Percentiles rank a stretch among this genome's conserved stretches.
Conservation (phyloP, 1,140 invertebrate genomes). For the Meloidogyne floridensis region DNA sequence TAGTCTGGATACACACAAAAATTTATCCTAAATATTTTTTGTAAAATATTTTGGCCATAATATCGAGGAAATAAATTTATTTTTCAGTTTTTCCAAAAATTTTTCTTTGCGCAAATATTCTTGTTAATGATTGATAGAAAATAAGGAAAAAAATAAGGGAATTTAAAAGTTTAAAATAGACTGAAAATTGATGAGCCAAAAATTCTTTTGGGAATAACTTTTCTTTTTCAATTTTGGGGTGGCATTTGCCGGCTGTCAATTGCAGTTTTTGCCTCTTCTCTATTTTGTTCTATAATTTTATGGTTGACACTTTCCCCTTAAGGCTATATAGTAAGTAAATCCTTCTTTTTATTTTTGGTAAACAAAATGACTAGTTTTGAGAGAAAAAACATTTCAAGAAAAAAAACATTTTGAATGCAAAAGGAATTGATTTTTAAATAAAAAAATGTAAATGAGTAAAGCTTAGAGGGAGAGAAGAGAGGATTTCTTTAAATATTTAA, state of each 20-base stretch:
- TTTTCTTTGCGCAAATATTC: too few relatives aligned
- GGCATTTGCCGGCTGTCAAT: neutral
- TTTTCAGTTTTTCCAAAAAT: too few relatives aligned
- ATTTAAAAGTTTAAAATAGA: neutral
- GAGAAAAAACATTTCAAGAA: neutral
- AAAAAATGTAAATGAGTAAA: neutral
- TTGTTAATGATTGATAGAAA: too few relatives aligned
- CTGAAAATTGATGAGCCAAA: constrained; percentile 4
- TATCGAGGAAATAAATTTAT: too few relatives aligned
- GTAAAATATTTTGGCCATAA: too few relatives aligned
- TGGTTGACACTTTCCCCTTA: constrained; percentile 1
- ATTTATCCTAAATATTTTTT: too few relatives aligned
- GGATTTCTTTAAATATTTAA: too few relatives aligned
- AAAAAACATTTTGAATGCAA: neutral
- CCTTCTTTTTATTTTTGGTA: neutral
- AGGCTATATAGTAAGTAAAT: neutral
- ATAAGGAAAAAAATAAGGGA: too few relatives aligned
- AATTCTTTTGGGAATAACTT: neutral
- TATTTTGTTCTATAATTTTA: neutral
- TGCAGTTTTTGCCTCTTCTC: neutral
- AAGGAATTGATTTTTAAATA: constrained; percentile 1
- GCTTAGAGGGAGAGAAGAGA: neutral
- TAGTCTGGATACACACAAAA: too few relatives aligned
- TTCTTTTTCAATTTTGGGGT: neutral
- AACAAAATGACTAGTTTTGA: neutral